Evolutionary conservation across 1,140 invertebrate species (phyloP).

Genomic region (Euura saliciscinereae): DNA sequence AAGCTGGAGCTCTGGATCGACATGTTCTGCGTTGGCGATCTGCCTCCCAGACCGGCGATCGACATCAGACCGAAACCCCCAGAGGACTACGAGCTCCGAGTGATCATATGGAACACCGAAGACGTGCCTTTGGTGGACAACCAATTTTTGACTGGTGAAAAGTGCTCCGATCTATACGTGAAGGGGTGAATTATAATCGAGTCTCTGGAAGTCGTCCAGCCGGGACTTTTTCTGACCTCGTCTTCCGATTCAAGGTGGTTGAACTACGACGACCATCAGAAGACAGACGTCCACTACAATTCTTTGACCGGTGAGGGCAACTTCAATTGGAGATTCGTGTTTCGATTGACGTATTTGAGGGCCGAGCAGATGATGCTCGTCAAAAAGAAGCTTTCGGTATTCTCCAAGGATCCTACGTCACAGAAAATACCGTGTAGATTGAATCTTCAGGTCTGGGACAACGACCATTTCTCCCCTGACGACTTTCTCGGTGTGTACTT

Average conservation of each 20-base stretch:
- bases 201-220: not conserved
- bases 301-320: conserved; percentile 82
- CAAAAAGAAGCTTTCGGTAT: conserved; percentile 57
- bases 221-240: not conserved
- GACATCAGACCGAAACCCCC: conserved; percentile 80
- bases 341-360: conserved; percentile 78
- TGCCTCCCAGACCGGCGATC: conserved; percentile 68
- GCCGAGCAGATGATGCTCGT: conserved; percentile 78
- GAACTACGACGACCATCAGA: conserved; percentile 72
- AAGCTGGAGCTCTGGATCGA: conserved; percentile 92
- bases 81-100: conserved; percentile 79
- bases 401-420: conserved; percentile 70
- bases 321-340: conserved; percentile 93
- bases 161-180: conserved; percentile 85
- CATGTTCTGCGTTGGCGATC: conserved; percentile 75
- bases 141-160: conserved; percentile 80
- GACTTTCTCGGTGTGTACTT: conserved; percentile 75
- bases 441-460: conserved; percentile 76
- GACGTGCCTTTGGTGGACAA: conserved; percentile 77
- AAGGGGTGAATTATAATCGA: conserved; percentile 69
- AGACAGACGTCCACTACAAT: conserved; percentile 83
- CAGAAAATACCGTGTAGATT: conserved; percentile 70
- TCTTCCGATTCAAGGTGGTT: conserved; percentile 71
- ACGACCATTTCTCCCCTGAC: conserved; percentile 76
- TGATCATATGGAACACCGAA: conserved; percentile 82